phyloP scores from a whole-genome alignment of 2,113 vertebrate species.

The Morone saxatilis region DNA sequence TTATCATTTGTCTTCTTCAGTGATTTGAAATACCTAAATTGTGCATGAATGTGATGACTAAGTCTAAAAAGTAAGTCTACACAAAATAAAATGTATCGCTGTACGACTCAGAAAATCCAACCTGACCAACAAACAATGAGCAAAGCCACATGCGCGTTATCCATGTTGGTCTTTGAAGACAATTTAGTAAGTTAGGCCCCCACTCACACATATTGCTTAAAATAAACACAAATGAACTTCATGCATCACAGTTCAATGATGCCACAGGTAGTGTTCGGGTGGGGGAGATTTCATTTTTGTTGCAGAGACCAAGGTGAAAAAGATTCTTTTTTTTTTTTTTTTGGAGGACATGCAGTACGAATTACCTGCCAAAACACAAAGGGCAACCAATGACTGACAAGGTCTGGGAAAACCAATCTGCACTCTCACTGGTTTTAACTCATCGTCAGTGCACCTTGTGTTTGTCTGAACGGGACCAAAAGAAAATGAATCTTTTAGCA shows the following conservation, averaged over 20 bases:
- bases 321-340: neutral
- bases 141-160: neutral
- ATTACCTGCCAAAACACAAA: neutral
- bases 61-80: neutral
- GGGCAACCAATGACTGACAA: neutral
- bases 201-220: neutral
- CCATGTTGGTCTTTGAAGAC: neutral
- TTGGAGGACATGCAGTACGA: neutral
- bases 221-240: neutral
- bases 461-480: constrained; percentile 8
- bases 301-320: neutral
- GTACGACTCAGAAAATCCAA: neutral
- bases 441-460: constrained; percentile 9
- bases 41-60: neutral
- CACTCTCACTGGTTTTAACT: neutral
- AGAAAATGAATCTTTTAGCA: neutral
- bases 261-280: too few relatives aligned
- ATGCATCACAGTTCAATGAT: neutral
- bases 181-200: neutral
- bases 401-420: neutral
- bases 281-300: too few relatives aligned
- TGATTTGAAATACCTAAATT: constrained; percentile 5
- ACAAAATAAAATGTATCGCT: neutral
- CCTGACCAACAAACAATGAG: neutral
- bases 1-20: neutral